Evolutionary conservation across 1,140 invertebrate species (phyloP), one percentile per base, ranked within the genome.

Genomic region (Zaprionus lachaisei): DNA sequence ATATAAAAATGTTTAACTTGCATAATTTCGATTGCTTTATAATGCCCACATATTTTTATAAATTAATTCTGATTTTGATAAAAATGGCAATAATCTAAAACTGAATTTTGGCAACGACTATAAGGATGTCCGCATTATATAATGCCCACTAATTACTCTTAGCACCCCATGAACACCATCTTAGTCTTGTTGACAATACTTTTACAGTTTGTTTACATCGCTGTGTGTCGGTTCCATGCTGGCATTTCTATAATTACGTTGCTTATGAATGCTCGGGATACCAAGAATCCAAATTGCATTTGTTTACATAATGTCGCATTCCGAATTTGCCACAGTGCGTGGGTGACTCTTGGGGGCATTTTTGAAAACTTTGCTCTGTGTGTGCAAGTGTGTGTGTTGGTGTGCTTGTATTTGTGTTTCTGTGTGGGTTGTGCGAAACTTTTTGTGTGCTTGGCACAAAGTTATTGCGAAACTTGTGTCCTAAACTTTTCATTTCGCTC

Each of bases 201-300:
- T 63, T 28, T 37, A 17, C 20, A 26, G 15, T 64, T 70, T 62
- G 26, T 49, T 69, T 47, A 44, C 60, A 17, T 26, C 37, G 34
- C 24, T 31, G 15, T 31, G 34, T 37, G 31, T 60, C 37, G 44
- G 11, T 65, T 55, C 51, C 31, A 26, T 51, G 63, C 54, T 67
- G 65, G 65, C 65, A 56, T 47, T 74, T 74, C 72, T 74, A 74
- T 69, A 74, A 74, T 69, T 74, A 74, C 28, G 38, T 37, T 41
- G 47, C 41, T 49, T 61, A 54, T 68, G 56, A 47, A 67, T 73
- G 55, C 67, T 56, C 17, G 44, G 57, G 56, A 62, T 41, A 38
- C 28, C 17, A 62, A 62, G 64, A 54, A 73, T 67, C 37, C 31
- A 47, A 74, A 56, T 34, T 62, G 34, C 56, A 74, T 47, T 69